phyloP scores from a whole-genome alignment of 2,113 vertebrate genomes.

The Enhydra lutris region DNA sequence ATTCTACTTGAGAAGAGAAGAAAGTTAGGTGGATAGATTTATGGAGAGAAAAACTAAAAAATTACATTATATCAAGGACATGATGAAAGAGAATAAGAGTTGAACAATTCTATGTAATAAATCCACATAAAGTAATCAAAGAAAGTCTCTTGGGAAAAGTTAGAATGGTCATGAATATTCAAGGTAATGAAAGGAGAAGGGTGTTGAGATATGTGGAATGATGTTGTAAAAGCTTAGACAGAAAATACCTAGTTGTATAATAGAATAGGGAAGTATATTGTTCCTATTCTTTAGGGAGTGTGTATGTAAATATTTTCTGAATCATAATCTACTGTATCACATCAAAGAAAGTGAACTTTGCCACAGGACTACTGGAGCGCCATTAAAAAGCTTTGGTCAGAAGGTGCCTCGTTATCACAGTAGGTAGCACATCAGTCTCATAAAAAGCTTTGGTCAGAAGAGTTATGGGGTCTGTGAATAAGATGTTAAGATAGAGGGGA shows the following conservation, averaged over 20 bases:
- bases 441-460: neutral
- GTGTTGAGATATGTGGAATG: neutral
- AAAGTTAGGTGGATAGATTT: neutral
- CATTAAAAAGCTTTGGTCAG: neutral
- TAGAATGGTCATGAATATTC: neutral
- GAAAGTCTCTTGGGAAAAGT: neutral
- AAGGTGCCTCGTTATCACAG: neutral
- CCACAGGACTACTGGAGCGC: neutral
- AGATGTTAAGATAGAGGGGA: neutral
- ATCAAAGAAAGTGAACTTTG: neutral
- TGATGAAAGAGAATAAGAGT: neutral
- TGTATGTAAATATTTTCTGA: neutral
- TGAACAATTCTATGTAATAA: neutral
- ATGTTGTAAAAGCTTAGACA: neutral
- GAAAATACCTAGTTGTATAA: neutral
- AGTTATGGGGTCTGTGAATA: neutral
- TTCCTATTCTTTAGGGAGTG: rapidly evolving
- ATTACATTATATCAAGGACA: neutral
- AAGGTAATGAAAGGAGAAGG: neutral
- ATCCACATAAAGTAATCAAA: neutral
- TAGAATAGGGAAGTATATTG: neutral
- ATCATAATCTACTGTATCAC: neutral
- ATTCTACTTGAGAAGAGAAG: neutral
- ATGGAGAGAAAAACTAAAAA: neutral
- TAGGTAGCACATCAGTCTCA: too few relatives aligned